A percentile compares a stretch with the other conserved stretches of the same genome.
Conservation (phyloP, 2,797 vertebrate genomes). For the Phyllotis vaccarum region DNA sequence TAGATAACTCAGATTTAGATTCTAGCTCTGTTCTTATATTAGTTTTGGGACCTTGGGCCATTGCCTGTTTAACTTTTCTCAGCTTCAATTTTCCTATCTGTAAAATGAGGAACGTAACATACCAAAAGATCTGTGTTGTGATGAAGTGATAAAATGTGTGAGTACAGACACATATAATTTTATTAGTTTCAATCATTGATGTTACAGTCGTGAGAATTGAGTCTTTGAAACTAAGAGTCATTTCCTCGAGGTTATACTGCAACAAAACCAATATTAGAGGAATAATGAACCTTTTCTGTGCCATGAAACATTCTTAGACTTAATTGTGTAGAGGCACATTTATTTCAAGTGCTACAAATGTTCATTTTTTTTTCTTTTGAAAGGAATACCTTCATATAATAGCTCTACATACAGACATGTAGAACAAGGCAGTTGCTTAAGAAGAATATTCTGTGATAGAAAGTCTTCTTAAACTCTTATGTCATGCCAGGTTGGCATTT, state of each 20-base stretch:
- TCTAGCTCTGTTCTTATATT: constrained; percentile 7
- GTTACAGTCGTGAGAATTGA: constrained; percentile 7
- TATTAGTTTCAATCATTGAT: constrained; percentile 13
- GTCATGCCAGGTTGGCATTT: background rate
- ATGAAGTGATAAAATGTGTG: constrained; percentile 31
- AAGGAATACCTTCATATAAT: background rate
- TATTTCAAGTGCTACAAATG: background rate
- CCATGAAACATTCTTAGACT: background rate
- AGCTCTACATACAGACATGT: background rate
- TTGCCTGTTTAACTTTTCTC: constrained; percentile 59
- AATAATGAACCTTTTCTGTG: background rate
- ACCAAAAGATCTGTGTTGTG: constrained; percentile 24
- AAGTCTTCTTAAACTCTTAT: background rate
- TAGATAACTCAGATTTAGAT: constrained; percentile 18
- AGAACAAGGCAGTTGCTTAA: background rate
- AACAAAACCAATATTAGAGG: background rate
- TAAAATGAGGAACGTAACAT: constrained; percentile 41
- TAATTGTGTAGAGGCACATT: constrained; percentile 26
- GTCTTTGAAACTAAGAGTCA: background rate
- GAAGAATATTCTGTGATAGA: background rate
- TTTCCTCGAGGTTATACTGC: background rate
- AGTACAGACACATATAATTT: background rate
- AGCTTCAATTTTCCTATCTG: constrained; percentile 64
- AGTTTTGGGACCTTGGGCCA: constrained; percentile 32
- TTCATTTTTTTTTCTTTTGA: background rate